These are phyloP conservation scores for Elymnias hypermnestra DNA, from an alignment of 1,140 invertebrate genomes.

Conservation along the genomic window DNA sequence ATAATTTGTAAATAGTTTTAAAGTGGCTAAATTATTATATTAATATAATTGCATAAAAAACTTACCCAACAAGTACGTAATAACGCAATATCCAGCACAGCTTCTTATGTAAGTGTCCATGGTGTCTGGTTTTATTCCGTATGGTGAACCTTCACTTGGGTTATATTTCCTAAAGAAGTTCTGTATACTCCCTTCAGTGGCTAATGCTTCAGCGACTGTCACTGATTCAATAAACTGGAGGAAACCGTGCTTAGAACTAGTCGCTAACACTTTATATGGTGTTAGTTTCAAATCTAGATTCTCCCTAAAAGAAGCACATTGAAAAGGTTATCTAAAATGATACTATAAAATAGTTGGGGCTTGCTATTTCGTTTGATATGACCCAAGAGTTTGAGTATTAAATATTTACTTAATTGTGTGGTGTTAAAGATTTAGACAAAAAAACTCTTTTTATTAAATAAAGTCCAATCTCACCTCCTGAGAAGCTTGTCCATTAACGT, in stretches of 20 bases:
- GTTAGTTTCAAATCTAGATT: constrained; percentile 41
- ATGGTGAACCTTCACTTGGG: constrained; percentile 90
- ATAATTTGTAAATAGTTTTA: no score
- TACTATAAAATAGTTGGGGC: no score
- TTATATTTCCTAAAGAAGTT: constrained; percentile 94
- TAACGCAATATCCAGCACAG: constrained; percentile 99
- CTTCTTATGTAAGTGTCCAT: constrained; percentile 99
- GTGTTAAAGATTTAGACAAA: no score
- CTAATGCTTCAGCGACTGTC: constrained; percentile 93
- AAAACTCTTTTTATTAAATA: no score
- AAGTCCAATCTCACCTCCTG: constrained; percentile 79
- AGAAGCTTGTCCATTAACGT: constrained; percentile 98
- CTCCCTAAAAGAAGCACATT: constrained; percentile 34
- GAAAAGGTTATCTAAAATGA: no score
- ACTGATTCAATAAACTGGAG: constrained; percentile 97
- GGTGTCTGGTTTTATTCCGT: constrained; percentile 93
- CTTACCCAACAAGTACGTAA: constrained; percentile 92
- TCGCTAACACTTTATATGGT: constrained; percentile 83
- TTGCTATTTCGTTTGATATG: no score
- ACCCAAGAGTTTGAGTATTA: no score
- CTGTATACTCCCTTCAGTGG: constrained; percentile 90
- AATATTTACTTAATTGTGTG: no score
- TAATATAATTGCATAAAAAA: no score
- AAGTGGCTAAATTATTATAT: no score
- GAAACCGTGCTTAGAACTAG: constrained; percentile 96